These are phyloP conservation scores for Ambastaia sidthimunki DNA, from an alignment of 2,797 vertebrate species.

Conservation along the genomic window DNA sequence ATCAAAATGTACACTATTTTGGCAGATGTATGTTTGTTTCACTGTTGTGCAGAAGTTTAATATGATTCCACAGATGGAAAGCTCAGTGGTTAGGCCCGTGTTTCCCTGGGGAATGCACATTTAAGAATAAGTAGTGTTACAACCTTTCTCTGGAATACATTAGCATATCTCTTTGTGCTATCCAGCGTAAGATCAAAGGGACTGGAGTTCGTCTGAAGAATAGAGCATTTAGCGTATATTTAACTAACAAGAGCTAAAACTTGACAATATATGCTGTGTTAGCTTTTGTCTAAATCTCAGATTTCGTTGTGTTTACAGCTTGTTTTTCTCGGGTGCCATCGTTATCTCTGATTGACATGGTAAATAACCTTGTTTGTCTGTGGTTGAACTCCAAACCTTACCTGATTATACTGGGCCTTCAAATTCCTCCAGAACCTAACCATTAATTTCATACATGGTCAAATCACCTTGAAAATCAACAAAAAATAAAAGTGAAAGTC, in stretches of 20 bases:
- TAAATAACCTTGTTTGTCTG: constrained; percentile 73
- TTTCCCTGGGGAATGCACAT: constrained; percentile 23
- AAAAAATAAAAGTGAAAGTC: neutral
- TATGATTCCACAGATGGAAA: constrained; percentile 52
- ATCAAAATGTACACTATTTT: constrained; percentile 56
- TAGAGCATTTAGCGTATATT: constrained; percentile 6
- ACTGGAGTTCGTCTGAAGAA: neutral
- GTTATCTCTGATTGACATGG: constrained; percentile 63
- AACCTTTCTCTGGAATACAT: constrained; percentile 42
- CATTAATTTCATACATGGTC: constrained; percentile 15
- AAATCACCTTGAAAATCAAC: neutral
- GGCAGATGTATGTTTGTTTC: constrained; percentile 67
- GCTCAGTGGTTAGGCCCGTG: constrained; percentile 29
- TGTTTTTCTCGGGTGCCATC: constrained; percentile 59
- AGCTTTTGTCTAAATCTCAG: constrained; percentile 38
- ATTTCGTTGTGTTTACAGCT: constrained; percentile 56
- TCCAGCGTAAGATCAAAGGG: constrained; percentile 37
- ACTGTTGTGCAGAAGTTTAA: constrained; percentile 61
- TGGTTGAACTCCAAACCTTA: constrained; percentile 55
- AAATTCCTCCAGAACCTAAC: neutral
- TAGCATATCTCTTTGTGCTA: constrained; percentile 13
- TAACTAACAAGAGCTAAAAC: constrained; percentile 29
- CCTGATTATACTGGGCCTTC: constrained; percentile 34
- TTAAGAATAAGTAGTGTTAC: constrained; percentile 50
- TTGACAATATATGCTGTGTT: constrained; percentile 4